phyloP scores from a whole-genome alignment of 1,140 invertebrate genomes.

The Dufourea novaeangliae region DNA sequence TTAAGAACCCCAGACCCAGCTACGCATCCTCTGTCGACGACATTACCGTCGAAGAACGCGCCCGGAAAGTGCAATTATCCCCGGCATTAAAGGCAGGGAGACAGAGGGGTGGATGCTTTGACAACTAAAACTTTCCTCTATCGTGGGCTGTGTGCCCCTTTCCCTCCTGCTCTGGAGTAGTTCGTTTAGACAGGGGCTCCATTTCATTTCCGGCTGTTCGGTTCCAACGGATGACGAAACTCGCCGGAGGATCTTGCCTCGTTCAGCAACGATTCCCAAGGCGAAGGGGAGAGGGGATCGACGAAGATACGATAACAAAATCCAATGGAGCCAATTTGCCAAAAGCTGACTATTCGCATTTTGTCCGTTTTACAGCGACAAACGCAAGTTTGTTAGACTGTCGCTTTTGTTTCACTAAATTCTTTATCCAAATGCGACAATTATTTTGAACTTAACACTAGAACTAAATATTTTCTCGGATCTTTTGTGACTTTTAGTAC shows the following conservation, averaged over 20 bases:
- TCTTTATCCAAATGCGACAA: too few relatives aligned
- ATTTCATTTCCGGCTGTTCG: conserved; percentile 11
- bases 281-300: conserved; percentile 9
- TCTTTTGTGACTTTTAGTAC: not conserved
- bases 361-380: too few relatives aligned
- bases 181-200: not conserved
- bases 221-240: not conserved
- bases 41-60: not conserved
- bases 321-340: conserved; percentile 1
- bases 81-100: conserved; percentile 5
- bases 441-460: too few relatives aligned
- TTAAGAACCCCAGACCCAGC: not conserved
- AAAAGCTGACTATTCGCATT: too few relatives aligned
- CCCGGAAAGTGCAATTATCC: conserved; percentile 24
- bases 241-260: not conserved
- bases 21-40: not conserved
- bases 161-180: not conserved
- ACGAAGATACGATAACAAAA: not conserved
- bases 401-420: too few relatives aligned
- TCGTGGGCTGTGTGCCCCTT: too few relatives aligned
- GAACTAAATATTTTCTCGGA: too few relatives aligned
- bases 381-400: too few relatives aligned
- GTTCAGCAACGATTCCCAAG: conserved; percentile 3
- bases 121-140: conserved; percentile 11
- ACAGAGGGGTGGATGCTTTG: too few relatives aligned